Evolutionary conservation across 2,113 vertebrate genomes (phyloP).

Genomic region (Peromyscus maniculatus): DNA sequence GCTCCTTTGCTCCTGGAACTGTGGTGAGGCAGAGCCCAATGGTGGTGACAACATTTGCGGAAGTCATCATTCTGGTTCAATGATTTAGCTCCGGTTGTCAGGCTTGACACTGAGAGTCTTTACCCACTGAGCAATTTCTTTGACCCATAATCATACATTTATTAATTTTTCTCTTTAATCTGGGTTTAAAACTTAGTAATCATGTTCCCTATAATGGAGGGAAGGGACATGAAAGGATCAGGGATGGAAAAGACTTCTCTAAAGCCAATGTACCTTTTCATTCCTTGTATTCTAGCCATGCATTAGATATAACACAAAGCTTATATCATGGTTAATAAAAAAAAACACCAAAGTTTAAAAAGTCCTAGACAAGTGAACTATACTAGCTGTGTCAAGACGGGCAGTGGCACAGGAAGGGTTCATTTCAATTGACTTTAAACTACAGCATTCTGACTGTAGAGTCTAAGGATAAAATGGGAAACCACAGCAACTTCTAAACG

Average conservation of each 20-base stretch:
- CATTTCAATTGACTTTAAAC: neutral
- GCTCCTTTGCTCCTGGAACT: neutral
- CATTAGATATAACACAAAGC: neutral
- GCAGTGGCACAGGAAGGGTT: neutral
- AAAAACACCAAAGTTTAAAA: neutral
- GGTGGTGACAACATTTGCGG: no score
- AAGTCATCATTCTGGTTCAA: neutral
- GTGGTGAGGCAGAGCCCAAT: neutral
- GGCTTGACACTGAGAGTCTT: neutral
- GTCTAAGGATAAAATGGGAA: slow-evolving; percentile 39
- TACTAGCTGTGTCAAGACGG: neutral
- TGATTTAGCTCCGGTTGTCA: neutral
- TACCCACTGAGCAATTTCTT: neutral
- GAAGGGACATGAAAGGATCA: neutral
- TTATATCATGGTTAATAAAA: neutral
- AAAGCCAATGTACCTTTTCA: neutral
- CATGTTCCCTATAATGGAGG: neutral
- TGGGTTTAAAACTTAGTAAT: slow-evolving; percentile 27
- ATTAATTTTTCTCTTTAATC: neutral
- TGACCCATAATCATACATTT: neutral
- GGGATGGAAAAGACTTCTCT: neutral
- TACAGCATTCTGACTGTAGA: neutral
- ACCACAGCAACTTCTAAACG: slow-evolving; percentile 20
- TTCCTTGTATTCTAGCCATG: slow-evolving; percentile 18
- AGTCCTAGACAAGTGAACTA: neutral